Conservation (phyloP, 1,140 invertebrate genomes). For the Cyphomyrmex costatus region DNA sequence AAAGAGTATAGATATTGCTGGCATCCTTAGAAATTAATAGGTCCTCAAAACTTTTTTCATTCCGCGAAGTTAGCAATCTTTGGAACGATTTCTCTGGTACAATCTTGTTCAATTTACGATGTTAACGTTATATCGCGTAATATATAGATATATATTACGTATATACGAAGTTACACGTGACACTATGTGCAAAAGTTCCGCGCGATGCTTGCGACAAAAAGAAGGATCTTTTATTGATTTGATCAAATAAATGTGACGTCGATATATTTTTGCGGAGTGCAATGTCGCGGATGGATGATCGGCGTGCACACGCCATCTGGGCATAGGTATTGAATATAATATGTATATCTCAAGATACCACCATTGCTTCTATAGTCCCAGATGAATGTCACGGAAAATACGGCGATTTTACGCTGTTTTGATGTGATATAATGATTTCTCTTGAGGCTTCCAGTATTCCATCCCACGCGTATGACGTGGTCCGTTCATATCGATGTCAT, state of each 20-base stretch:
- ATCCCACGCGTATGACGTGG: conserved; percentile 10
- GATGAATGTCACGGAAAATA: conserved; percentile 43
- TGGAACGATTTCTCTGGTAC: conserved; percentile 1
- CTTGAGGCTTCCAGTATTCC: conserved; percentile 54
- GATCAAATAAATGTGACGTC: conserved; percentile 18
- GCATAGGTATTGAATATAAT: conserved; percentile 34
- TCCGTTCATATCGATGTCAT: conserved; percentile 45
- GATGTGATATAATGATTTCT: conserved; percentile 75
- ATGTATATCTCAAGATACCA: conserved; percentile 26
- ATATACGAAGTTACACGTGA: neutral
- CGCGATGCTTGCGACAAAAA: neutral
- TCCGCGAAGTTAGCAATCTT: conserved; percentile 19
- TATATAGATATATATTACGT: too few species aligned
- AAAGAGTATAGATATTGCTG: conserved; percentile 1
- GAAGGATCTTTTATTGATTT: conserved; percentile 23
- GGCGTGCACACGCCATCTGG: neutral
- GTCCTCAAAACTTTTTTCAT: conserved; percentile 28
- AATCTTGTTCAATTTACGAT: conserved; percentile 39
- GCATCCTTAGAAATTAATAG: conserved; percentile 35
- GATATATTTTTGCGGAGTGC: conserved; percentile 1
- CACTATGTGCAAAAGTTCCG: conserved; percentile 11
- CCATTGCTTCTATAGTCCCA: conserved; percentile 57
- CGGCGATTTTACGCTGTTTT: conserved; percentile 71
- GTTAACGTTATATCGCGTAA: conserved; percentile 13
- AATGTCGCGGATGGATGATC: conserved; percentile 10